Evolutionary conservation across 64 coral and sea anemone species (phyloP), one percentile per base, ranked within the genome.

Genomic region (Platygyra sinensis): DNA sequence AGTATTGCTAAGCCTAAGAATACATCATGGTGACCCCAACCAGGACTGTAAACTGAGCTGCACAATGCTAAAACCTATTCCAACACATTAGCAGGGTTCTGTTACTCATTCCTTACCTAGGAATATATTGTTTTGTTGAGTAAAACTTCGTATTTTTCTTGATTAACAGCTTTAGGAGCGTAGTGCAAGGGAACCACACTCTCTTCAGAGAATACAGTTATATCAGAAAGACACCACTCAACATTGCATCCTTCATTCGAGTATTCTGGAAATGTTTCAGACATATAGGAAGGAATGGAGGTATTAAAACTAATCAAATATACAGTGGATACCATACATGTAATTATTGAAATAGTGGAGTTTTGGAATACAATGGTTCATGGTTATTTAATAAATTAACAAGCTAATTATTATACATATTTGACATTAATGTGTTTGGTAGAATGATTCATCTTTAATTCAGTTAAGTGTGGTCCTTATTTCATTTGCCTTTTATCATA

Each of bases 191-290:
- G 57, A 99, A 99, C 54, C 97, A 99, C 78, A 96, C 94, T 4
- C 72, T 99, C 14, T 96, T 95, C 78, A 93, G 97, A 18, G 94
- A 96, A 20, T 99, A 89, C 60, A 90, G 50, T 12, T 99, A 90
- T 84, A 87, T 99, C 14, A 79, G 72, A 11, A 89, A 85, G 46
- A 99, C 97, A 11, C 91, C 97, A 22, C 88, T 91, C 73, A 99
- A 99, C 88, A 87, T 88, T 63, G 38, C 91, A 1, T 95, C 90
- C n/a, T 99, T 99, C 60, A 93, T 99, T 38, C 86, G 87, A 81
- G 85, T 96, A 38, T 99, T 99, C 32, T 99, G 97, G 97, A 99
- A 99, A 79, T 95, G 93, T 67, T 99, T 99, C 46, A 90, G 89
- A 75, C 94, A 99, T 54, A 99, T 99, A 39, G 97, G 94, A 38